Evolutionary conservation across 2,113 vertebrate genomes (phyloP), one percentile per base, ranked within the genome.

Genomic region (Misgurnus anguillicaudatus): DNA sequence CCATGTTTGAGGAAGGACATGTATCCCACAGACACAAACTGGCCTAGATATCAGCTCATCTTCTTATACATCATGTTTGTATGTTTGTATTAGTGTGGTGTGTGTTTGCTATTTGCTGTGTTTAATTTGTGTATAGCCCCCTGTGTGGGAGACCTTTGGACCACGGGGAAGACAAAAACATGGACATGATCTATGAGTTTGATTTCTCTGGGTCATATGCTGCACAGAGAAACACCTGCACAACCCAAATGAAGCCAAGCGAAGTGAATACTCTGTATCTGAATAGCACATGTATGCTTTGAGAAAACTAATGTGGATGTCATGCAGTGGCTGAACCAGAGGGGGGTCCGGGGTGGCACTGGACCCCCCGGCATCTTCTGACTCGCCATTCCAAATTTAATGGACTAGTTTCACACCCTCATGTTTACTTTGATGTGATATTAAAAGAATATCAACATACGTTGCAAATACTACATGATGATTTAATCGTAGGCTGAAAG

Each of bases 41-140:
- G 38, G 66, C 64, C 24, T 55, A 21, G 45, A 55, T 53, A 64
- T 80, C 16, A 72, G 60, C 67, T 67, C 75, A 84, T 65, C 78
- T 82, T 82, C 87, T 53, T 53, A 3, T 45, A 45, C 51, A 1
- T 55, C 51, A 6, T 19, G 53, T 17, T 72, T 42, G 38, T 2
- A 41, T 3, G 6, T 39, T n/a, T 70, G 68, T 63, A 9, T 45
- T 6, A 10, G 55, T 42, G 17, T 60, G 39, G n/a, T 24, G n/a
- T 61, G 71, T 57, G 51, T 10, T n/a, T 71, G 24, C 17, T 68
- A 4, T 48, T 9, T 71, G 66, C 14, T 57, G 53, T 73, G 70
- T 73, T 57, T 57, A n/a, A 11, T 73, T 42, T 69, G 55, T 74
- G 21, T 62, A 31, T 5, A 24, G 39, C 55, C 71, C 57, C 71